Evolutionary conservation across 1,140 invertebrate genomes (phyloP), one percentile per base, ranked within the genome.

Genomic region (Scaptomyza hsui): DNA sequence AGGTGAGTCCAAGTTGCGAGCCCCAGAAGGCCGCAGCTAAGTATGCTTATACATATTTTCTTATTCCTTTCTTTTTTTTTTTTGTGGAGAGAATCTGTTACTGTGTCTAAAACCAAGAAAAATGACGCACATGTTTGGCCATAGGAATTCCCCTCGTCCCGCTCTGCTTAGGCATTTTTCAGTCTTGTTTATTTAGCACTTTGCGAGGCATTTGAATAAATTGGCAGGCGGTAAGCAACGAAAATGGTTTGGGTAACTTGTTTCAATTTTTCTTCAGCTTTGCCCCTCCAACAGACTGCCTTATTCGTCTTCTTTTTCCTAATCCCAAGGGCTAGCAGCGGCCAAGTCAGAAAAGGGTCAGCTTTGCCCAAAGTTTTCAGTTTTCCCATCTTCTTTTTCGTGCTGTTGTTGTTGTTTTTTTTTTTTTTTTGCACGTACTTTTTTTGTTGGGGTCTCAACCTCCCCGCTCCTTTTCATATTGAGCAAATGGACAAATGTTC

Each of bases 1-100:
- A 95, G 97, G 98, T 98, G 94, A 93, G 89, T 72, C 62, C 39
- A 44, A 26, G 32, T 24, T 1, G 13, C 13, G 9, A 26, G 35
- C 9, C 35, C 55, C 5, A 61, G 60, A 45, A 24, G 35, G 21
- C 26, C 45, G 9, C 56, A 35, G 29, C 45, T 47, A 55, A 55
- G 69, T 59, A 53, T 59, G 44, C 52, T 19, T 6, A 57, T 57
- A 48, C 21, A 32, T 18, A 10, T 55, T 6, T 32, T 51, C 15
- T 51, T 10, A 10, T 19, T 9, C 15, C 16, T 29, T 4, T 41
- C 10, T 24, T 37, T 39, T 19, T 53, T 56, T 48, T 68, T 55
- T 60, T 9, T 29, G 4, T 29, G 5, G 26, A 29, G 26, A 29
- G 6, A 29, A 7, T 29, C 41, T 49, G 29, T 56, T 35, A 26